Evolutionary conservation across 2,797 vertebrate species (phyloP).

Genomic region (Adelosebastes latens): DNA sequence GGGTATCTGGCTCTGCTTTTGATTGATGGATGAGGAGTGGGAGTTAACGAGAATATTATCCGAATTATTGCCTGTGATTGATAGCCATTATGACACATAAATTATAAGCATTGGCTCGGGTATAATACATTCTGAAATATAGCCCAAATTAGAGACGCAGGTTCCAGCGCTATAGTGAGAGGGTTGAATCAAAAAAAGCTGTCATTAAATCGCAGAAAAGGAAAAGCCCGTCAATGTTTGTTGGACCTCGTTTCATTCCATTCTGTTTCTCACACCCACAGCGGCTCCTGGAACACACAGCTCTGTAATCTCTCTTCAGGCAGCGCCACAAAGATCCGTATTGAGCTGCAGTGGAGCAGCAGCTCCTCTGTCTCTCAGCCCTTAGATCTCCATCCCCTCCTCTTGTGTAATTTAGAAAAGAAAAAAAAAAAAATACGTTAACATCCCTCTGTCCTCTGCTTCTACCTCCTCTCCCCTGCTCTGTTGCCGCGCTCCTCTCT

Average conservation of each 20-base stretch:
- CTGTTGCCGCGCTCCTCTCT: conserved; percentile 13
- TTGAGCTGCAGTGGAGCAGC: conserved; percentile 63
- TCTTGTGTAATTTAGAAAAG: conserved; percentile 59
- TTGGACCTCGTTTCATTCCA: conserved; percentile 61
- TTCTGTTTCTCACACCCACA: conserved; percentile 76
- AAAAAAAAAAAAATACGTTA: conserved; percentile 19
- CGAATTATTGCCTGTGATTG: conserved; percentile 73
- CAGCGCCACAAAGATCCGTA: conserved; percentile 68
- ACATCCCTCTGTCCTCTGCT: conserved; percentile 41
- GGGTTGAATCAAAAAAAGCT: conserved; percentile 48
- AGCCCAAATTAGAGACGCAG: conserved; percentile 59
- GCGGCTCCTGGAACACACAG: conserved; percentile 62
- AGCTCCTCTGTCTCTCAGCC: conserved; percentile 53
- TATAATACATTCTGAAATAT: conserved; percentile 62
- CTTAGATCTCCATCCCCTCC: conserved; percentile 65
- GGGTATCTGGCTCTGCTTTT: conserved; percentile 58
- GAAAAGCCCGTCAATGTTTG: conserved; percentile 59
- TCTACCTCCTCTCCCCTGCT: conserved; percentile 4
- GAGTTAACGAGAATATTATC: conserved; percentile 78
- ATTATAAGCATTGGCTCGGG: conserved; percentile 68
- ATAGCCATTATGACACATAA: conserved; percentile 73
- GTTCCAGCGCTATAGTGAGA: conserved; percentile 45
- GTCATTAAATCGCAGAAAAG: conserved; percentile 48
- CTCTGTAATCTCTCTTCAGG: conserved; percentile 71
- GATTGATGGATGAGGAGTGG: conserved; percentile 73